Percentiles rank a stretch among this genome's conserved stretches.
Evolutionary conservation across 1,140 invertebrate genomes (phyloP).

Genomic region (Araneus ventricosus): DNA sequence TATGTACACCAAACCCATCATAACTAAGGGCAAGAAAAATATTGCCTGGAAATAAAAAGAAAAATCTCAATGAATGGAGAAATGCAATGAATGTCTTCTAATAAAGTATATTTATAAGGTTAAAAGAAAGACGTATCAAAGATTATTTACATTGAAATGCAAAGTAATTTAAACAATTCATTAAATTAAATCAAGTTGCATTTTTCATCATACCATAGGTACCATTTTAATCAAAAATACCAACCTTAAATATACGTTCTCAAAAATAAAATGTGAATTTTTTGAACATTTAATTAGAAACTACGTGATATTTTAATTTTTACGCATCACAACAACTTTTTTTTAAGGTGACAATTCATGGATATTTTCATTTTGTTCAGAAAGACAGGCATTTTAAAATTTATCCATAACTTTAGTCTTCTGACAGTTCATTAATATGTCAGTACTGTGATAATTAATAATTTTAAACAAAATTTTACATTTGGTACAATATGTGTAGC

Average conservation of each 20-base stretch:
- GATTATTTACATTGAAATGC: neutral
- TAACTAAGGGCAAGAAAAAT: constrained; percentile 61
- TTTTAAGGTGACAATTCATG: no score
- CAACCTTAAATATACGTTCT: neutral
- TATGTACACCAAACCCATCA: constrained; percentile 67
- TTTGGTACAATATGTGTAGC: no score
- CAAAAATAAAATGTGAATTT: neutral
- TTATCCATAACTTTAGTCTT: no score
- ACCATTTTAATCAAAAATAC: neutral
- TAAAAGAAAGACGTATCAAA: no score
- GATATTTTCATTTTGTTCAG: no score
- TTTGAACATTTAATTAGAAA: neutral
- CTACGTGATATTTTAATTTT: neutral
- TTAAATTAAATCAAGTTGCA: neutral
- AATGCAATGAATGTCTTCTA: neutral
- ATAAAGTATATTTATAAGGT: neutral
- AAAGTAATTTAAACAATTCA: neutral
- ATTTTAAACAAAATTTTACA: no score
- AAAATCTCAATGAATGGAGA: neutral
- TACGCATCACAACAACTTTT: no score
- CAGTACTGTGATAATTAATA: no score
- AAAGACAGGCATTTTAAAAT: no score
- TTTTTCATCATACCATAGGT: neutral
- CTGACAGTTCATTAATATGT: no score
- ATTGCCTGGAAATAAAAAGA: constrained; percentile 47